A percentile compares a stretch with the other conserved stretches of the same genome.
Evolutionary conservation across 2,797 vertebrate genomes (phyloP).

Genomic region (Spinibarbus caldwelli): DNA sequence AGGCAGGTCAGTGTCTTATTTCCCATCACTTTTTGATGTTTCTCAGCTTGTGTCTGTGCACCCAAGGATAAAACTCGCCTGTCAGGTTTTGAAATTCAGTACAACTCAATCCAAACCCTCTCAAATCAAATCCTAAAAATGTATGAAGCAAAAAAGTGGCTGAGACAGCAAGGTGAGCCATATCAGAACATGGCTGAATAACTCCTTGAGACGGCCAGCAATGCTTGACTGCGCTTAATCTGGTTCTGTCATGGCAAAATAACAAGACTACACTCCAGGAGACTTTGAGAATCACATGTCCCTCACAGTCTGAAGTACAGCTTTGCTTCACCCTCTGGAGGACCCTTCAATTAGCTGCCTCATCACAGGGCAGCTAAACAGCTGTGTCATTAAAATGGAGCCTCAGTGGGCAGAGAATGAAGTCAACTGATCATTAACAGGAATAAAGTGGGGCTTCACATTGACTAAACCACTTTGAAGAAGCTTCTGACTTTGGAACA

Average conservation of each 20-base stretch:
- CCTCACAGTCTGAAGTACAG: conserved; percentile 64
- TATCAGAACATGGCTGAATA: conserved; percentile 29
- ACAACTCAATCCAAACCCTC: conserved; percentile 10
- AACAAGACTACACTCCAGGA: conserved; percentile 75
- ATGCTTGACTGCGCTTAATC: conserved; percentile 67
- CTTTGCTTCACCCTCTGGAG: conserved; percentile 64
- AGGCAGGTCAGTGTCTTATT: neutral
- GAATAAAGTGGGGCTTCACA: conserved; percentile 66
- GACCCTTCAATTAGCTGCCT: conserved; percentile 56
- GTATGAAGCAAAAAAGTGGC: neutral
- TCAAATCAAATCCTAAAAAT: conserved; percentile 26
- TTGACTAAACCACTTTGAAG: conserved; percentile 29
- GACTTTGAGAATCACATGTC: conserved; percentile 69
- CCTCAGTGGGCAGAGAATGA: conserved; percentile 68
- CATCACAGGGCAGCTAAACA: conserved; percentile 35
- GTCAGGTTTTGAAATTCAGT: conserved; percentile 24
- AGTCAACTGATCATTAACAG: conserved; percentile 73
- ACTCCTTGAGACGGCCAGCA: conserved; percentile 16
- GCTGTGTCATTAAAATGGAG: conserved; percentile 66
- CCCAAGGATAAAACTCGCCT: conserved; percentile 8
- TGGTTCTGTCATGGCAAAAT: conserved; percentile 68
- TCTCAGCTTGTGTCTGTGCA: neutral
- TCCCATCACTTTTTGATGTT: neutral
- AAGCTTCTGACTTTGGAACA: conserved; percentile 32
- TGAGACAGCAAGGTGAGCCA: conserved; percentile 4